Base-by-base conservation (phyloP, 2,797 vertebrate genomes). In the Pangasius larnaudii region DNA sequence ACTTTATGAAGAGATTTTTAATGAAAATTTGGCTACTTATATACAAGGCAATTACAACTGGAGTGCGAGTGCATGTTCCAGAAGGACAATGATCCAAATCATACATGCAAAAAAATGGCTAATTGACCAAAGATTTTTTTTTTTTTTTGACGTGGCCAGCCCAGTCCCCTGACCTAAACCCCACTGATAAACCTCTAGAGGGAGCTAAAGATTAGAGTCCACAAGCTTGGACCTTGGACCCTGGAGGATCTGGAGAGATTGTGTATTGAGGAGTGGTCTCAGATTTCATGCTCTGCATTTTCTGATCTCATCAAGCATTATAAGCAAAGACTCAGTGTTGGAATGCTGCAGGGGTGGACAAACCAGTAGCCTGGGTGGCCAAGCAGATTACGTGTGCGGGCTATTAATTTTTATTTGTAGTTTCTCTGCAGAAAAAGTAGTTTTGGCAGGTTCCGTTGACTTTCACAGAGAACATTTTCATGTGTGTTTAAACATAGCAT, bases 361-460 rank as follows among this genome's bases (percentile, higher is more conserved):
- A 84, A 46, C 11, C 80, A 63, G 61, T 83, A 67, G 16, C 59
- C 13, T 10, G 18, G 42, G 27, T 51, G 24, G 58, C 7, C 39
- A 30, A 63, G 27, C 59, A 49, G 3, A 51, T 83, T 58, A 58
- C 1, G 6, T 36, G 7, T 58, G 33, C 8, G 7, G 75, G 27
- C 5, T 53, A 8, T 53, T 53, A 2, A 13, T 33, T 87, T 87
- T 87, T 87, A 87, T 75, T 90, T 87, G 75, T 85, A 77, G 80
- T 87, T 5, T 0, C 67, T 19, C 16, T 7, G 18, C 33, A 71
- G 18, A 71, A 56, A 59, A 56, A 59, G 22, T 22, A 9, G 58
- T 24, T 59, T 59, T 22, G 11, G 65, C 80, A 14, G 42, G 58
- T 59, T 86, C 77, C 75, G 42, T 77, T 56, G n/a, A 79, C 18